Evolutionary conservation across 2,113 vertebrate genomes (phyloP), one percentile per base, ranked within the genome.

Genomic region (Solea senegalensis): DNA sequence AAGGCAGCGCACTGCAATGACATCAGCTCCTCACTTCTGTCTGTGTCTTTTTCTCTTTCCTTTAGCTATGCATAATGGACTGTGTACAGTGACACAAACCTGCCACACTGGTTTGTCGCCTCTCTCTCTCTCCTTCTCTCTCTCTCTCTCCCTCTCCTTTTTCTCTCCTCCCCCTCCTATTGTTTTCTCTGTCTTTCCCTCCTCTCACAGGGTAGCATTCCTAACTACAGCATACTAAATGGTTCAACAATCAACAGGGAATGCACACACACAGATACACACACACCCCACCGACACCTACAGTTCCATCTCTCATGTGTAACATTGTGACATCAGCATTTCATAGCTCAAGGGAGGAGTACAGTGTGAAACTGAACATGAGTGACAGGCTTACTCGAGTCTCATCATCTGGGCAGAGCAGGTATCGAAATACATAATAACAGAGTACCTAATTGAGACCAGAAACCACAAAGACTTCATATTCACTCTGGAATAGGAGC

Each of bases 21-120:
- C 85, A 81, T 87, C 85, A 80, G 70, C 79, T 69, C 66, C 55
- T 55, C 14, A 12, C 57, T 48, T 49, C 56, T 74, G 61, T 61
- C 12, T 73, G 69, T 53, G 55, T 54, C 57, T 65, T 57, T 76
- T 59, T 46, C 59, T 69, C 77, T 80, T 74, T 67, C 68, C 81
- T 76, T 88, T 89, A 86, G 83, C 86, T 89, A 89, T 90, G 76
- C 84, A 87, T 92, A 80, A 85, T 88, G 83, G 77, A 81, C 80
- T 83, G 83, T 83, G 65, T 83, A 86, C 83, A 86, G 83, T 86
- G 82, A 90, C 79, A 51, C 74, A 85, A 92, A 94, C 92, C 81
- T 74, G 89, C 83, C 80, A 71, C 84, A 92, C 94, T 91, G 91
- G 93, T 94, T 93, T 89, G 15, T 81, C 86, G 71, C 86, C 83